Conservation (phyloP, 2,888 invertebrate genomes). For the Xestobium rufovillosum region DNA sequence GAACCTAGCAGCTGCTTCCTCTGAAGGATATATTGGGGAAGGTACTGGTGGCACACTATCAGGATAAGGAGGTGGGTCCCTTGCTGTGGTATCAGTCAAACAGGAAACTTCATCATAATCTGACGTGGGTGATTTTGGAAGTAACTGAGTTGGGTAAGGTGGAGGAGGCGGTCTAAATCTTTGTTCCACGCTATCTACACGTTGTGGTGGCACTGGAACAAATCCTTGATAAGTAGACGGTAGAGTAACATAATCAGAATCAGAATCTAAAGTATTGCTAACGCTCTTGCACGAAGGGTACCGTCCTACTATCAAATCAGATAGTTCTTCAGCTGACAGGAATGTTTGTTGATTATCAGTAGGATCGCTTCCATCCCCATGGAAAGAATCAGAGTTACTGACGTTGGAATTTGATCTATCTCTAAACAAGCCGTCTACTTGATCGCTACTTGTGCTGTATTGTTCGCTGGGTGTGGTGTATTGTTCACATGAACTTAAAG, state of each 20-base stretch:
- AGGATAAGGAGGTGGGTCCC: conserved; percentile 64
- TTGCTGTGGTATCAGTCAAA: conserved; percentile 37
- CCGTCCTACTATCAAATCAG: conserved; percentile 74
- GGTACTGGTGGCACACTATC: conserved; percentile 44
- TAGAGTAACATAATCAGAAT: conserved; percentile 82
- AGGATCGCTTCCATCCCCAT: conserved; percentile 85
- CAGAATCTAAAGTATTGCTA: conserved; percentile 78
- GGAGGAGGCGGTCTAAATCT: conserved; percentile 44
- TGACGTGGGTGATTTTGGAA: conserved; percentile 22
- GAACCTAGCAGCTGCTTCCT: conserved; percentile 68
- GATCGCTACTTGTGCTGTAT: conserved; percentile 35
- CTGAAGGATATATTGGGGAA: conserved; percentile 55
- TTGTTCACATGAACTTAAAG: conserved; percentile 37
- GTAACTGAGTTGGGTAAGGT: conserved; percentile 41
- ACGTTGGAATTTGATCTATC: conserved; percentile 70
- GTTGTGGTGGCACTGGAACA: conserved; percentile 61
- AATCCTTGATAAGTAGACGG: conserved; percentile 46
- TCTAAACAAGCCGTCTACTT: conserved; percentile 50
- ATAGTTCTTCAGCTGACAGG: conserved; percentile 74
- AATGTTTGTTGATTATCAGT: conserved; percentile 69
- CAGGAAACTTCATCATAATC: conserved; percentile 33
- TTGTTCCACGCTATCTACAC: conserved; percentile 54
- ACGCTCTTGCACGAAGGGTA: conserved; percentile 74
- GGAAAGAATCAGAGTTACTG: conserved; percentile 71
- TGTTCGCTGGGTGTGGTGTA: conserved; percentile 33